Evolutionary conservation across 2,888 invertebrate species (phyloP), one percentile per base, ranked within the genome.

Genomic region (Drosophila kokeensis): DNA sequence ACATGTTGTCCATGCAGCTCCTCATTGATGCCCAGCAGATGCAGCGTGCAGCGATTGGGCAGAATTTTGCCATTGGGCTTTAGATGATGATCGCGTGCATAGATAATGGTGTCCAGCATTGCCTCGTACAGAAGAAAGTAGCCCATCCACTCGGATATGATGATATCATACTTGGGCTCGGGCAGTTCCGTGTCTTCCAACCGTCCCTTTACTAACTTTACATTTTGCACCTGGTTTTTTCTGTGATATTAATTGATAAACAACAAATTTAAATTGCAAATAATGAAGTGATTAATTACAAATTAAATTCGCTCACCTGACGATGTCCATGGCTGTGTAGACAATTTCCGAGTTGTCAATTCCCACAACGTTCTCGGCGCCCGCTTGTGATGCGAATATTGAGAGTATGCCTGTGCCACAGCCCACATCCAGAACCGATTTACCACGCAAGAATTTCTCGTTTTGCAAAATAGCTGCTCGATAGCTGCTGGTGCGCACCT

Each of bases 121-220:
- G 98, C 98, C 94, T 99, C 99, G 93, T 98, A 99, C 2, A 99
- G 93, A 48, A 99, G 94, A 92, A 99, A 99, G 92, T 99, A 99
- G 0, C 99, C 99, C 99, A 99, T 99, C 98, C 99, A 99, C 93
- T 99, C 99, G 0, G 99, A 99, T 4, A 99, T 96, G 80, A 99
- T 97, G 7, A 98, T 95, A 92, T 99, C 99, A 42, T 97, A 96
- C 93, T 96, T 96, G 64, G 96, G 95, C 11, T 91, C 82, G 1
- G 97, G 96, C 55, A 98, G 92, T 61, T 94, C 94, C 6, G 97
- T 96, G 81, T 98, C 96, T 93, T 99, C 99, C 30, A 99, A 93
- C 83, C 96, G 95, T 0, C 98, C 98, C 93, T 97, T 98, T 0
- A 98, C 94, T 63, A 98, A 94, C 73, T 95, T 95, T 48, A 99